These are phyloP conservation scores for Mesocentrotus franciscanus DNA, from an alignment of 53 echinoderm and acorn worm species.

Conservation along the genomic window DNA sequence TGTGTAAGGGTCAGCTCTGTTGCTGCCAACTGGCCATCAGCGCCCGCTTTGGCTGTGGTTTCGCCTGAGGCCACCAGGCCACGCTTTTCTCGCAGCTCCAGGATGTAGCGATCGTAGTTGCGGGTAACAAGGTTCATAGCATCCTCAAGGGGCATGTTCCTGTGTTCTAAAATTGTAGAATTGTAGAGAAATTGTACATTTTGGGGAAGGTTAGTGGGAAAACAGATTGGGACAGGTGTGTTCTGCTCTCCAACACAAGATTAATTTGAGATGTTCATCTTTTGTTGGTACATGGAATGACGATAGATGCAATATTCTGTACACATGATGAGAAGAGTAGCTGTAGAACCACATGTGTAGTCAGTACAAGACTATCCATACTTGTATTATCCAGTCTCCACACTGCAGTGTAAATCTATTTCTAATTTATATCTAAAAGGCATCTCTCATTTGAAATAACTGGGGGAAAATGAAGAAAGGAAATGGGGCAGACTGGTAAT, in stretches of 20 bases:
- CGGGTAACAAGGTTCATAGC: constrained; percentile 91
- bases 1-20: constrained; percentile 93
- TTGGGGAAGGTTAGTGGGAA: constrained; percentile 36
- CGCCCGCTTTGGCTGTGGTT: constrained; percentile 50
- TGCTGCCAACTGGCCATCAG: constrained; percentile 54
- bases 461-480: no score
- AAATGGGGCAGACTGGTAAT: no score
- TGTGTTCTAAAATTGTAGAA: constrained; percentile 83
- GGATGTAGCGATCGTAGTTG: constrained; percentile 96
- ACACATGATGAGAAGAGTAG: no score
- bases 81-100: constrained; percentile 82
- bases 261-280: no score
- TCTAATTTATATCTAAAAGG: no score
- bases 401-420: no score
- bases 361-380: no score
- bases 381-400: no score
- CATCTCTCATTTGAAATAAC: background rate
- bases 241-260: background rate
- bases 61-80: constrained; percentile 41
- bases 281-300: no score
- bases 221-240: background rate
- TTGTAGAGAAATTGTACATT: constrained; percentile 25
- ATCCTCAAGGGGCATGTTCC: constrained; percentile 99
- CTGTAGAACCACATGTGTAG: no score
- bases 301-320: no score